These are phyloP conservation scores for Microcaecilia unicolor DNA, from an alignment of 2,797 vertebrate genomes.

Conservation along the genomic window DNA sequence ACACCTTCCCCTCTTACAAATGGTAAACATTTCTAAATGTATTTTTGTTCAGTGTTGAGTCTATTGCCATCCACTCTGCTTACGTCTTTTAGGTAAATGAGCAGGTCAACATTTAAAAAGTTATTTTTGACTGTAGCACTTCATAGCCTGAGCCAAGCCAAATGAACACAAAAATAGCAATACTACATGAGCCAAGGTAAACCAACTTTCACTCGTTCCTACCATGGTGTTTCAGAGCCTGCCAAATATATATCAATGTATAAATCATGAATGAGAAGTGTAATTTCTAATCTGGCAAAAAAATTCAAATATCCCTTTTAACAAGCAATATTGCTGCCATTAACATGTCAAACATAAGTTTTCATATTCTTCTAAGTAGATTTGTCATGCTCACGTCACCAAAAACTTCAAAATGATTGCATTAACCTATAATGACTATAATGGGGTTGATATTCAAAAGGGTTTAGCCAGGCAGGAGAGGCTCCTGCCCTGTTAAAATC, in stretches of 20 bases:
- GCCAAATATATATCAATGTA: constrained; percentile 37
- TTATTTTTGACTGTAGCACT: constrained; percentile 37
- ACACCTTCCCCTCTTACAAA: no score
- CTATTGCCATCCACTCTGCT: constrained; percentile 48
- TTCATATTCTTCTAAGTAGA: constrained; percentile 20
- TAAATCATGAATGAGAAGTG: constrained; percentile 44
- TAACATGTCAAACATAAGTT: constrained; percentile 25
- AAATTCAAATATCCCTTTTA: constrained; percentile 33
- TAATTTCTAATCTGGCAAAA: constrained; percentile 33
- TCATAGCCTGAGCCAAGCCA: constrained; percentile 25
- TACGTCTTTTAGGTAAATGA: constrained; percentile 51
- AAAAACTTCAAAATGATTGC: constrained; percentile 31
- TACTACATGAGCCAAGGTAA: constrained; percentile 32
- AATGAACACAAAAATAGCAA: constrained; percentile 38
- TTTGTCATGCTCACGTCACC: constrained; percentile 18
- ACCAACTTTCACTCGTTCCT: constrained; percentile 25
- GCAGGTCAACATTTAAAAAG: constrained; percentile 44
- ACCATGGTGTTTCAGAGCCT: constrained; percentile 41
- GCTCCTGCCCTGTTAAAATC: no score
- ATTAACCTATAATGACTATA: constrained; percentile 28
- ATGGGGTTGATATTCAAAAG: no score
- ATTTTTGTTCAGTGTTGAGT: constrained; percentile 59
- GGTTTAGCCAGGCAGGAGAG: no score
- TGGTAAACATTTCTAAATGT: no score
- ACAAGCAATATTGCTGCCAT: constrained; percentile 29